phyloP scores from a whole-genome alignment of 2,113 vertebrate genomes.

The Argyrosomus japonicus region DNA sequence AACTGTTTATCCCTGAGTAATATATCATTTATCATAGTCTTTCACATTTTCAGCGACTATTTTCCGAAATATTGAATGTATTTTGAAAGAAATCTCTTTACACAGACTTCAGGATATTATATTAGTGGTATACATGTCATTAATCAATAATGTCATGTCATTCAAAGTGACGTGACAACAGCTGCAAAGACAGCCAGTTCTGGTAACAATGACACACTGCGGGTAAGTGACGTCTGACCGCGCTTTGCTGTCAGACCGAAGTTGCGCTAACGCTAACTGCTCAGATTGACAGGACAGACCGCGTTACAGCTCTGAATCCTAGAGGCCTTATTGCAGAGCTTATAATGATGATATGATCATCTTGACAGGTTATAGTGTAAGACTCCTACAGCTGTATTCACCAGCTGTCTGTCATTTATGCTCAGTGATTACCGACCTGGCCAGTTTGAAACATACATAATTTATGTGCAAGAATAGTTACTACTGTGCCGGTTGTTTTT shows the following conservation, averaged over 20 bases:
- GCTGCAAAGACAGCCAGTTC: not conserved
- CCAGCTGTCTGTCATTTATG: no score
- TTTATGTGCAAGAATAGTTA: no score
- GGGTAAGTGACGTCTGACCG: not conserved
- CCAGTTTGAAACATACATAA: no score
- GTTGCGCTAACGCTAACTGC: not conserved
- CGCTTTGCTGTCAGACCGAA: not conserved
- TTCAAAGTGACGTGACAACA: not conserved
- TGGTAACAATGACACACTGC: not conserved
- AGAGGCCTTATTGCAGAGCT: not conserved
- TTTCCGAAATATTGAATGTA: no score
- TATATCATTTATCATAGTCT: no score
- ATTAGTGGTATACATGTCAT: not conserved
- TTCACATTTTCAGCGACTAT: no score
- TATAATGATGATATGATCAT: not conserved
- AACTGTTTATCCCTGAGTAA: no score
- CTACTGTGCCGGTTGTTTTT: no score
- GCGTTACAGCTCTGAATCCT: no score
- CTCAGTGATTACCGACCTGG: no score
- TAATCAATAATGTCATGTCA: not conserved
- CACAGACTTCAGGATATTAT: not conserved
- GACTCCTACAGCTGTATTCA: not conserved
- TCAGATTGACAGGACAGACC: not conserved
- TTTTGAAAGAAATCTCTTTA: no score
- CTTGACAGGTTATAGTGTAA: no score